Percentiles rank a stretch among this genome's conserved stretches.
phyloP scores from a whole-genome alignment of 2,888 invertebrate genomes.

The Caenorhabditis doughertyi region DNA sequence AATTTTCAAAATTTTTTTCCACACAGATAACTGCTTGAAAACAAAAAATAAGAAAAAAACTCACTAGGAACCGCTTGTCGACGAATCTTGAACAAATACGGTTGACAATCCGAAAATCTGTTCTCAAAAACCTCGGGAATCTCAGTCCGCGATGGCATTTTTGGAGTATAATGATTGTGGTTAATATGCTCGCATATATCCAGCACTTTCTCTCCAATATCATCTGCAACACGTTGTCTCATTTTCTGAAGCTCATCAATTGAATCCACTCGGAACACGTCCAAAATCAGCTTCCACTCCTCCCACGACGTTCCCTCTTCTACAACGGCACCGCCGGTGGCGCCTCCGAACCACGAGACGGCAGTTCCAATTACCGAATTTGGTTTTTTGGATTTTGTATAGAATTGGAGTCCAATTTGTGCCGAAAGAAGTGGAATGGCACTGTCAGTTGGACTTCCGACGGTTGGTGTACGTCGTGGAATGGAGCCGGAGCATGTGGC shows the following conservation, averaged over 20 bases:
- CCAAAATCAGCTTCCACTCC: conserved; percentile 95
- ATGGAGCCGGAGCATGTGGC: conserved; percentile 58
- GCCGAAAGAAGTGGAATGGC: conserved; percentile 74
- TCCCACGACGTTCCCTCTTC: conserved; percentile 98
- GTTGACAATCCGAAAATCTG: conserved; percentile 93
- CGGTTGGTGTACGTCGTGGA: conserved; percentile 52
- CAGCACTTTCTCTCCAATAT: conserved; percentile 92
- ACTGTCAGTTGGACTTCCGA: conserved; percentile 66
- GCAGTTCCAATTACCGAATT: conserved; percentile 31
- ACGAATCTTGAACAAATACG: conserved; percentile 94
- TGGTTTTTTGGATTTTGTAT: conserved; percentile 66
- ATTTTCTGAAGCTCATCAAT: conserved; percentile 89
- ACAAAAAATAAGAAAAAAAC: conserved; percentile 38
- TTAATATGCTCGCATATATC: conserved; percentile 97
- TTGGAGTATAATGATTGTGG: conserved; percentile 95
- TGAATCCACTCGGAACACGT: conserved; percentile 89
- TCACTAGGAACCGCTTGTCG: conserved; percentile 63
- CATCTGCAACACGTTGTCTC: conserved; percentile 87
- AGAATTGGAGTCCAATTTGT: conserved; percentile 78
- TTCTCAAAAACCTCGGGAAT: conserved; percentile 96
- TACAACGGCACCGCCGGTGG: conserved; percentile 78
- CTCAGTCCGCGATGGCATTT: conserved; percentile 86
- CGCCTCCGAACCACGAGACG: conserved; percentile 45
- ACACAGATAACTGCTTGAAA: neutral
- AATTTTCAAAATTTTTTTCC: neutral